phyloP scores from a whole-genome alignment of 1,140 invertebrate species.

The Gonatopus flavifemur region DNA sequence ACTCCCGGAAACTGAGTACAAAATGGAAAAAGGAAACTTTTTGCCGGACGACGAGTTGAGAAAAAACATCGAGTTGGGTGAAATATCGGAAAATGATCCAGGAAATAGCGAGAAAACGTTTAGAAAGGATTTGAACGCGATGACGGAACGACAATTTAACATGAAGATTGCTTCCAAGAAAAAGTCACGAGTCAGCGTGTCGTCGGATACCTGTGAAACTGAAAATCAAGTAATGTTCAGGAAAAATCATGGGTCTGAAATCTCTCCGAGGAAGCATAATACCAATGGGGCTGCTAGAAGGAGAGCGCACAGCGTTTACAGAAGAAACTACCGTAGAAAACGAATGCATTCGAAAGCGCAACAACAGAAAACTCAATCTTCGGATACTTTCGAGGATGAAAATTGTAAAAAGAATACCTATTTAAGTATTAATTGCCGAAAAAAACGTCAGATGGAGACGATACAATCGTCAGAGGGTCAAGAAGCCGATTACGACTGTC shows the following conservation, averaged over 20 bases:
- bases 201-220: conserved; percentile 29
- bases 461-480: conserved; percentile 24
- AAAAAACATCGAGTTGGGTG: conserved; percentile 8
- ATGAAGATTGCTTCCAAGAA: conserved; percentile 19
- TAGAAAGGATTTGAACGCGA: conserved; percentile 26
- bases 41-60: conserved; percentile 11
- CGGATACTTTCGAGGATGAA: conserved; percentile 39
- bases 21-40: too few species aligned
- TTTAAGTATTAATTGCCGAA: conserved; percentile 32
- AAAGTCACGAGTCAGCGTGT: conserved; percentile 19
- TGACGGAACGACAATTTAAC: conserved; percentile 19
- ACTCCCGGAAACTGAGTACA: too few species aligned
- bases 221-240: conserved; percentile 39
- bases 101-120: conserved; percentile 29
- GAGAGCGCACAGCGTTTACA: conserved; percentile 16
- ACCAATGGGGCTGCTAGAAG: conserved; percentile 25
- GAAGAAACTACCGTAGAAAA: conserved; percentile 22
- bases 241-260: conserved; percentile 25
- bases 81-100: conserved; percentile 25
- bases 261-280: conserved; percentile 35
- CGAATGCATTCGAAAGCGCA: conserved; percentile 33
- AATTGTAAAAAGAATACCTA: conserved; percentile 46
- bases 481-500: conserved; percentile 27
- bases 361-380: conserved; percentile 18
- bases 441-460: conserved; percentile 19